These are phyloP conservation scores for Neoniphon sammara DNA, from an alignment of 2,797 vertebrate genomes.

Conservation along the genomic window DNA sequence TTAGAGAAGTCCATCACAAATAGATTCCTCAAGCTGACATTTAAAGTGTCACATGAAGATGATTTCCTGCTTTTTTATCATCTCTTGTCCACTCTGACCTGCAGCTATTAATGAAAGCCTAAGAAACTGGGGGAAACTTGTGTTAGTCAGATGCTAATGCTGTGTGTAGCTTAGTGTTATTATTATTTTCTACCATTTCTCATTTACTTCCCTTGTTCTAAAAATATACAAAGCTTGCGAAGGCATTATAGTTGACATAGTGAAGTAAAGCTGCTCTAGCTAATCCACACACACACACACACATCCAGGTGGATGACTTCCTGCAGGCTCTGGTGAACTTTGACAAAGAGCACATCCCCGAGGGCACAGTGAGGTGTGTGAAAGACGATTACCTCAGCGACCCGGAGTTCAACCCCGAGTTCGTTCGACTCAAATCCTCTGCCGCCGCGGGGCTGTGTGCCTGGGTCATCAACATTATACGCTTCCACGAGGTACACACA, in stretches of 20 bases:
- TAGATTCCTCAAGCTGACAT: slow-evolving; percentile 12
- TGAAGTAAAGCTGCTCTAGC: not conserved
- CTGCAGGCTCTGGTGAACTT: slow-evolving; percentile 85
- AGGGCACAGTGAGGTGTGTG: slow-evolving; percentile 79
- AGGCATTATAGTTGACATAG: not conserved
- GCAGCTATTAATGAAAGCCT: not conserved
- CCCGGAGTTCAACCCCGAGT: slow-evolving; percentile 86
- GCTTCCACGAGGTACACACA: slow-evolving; percentile 79
- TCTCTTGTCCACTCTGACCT: not conserved
- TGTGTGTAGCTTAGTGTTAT: not conserved
- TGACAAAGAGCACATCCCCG: slow-evolving; percentile 84
- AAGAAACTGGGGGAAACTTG: not conserved
- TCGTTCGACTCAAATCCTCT: slow-evolving; percentile 85
- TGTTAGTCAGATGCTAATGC: not conserved
- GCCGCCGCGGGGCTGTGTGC: slow-evolving; percentile 81
- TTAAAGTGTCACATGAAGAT: slow-evolving; percentile 12
- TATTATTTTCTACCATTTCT: not conserved
- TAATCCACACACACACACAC: not conserved
- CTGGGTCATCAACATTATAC: slow-evolving; percentile 85
- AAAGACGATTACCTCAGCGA: slow-evolving; percentile 84
- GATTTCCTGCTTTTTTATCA: not conserved
- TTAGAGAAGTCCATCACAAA: not conserved
- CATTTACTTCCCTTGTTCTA: not conserved
- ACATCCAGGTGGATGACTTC: slow-evolving; percentile 81
- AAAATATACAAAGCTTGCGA: not conserved